phyloP scores from a whole-genome alignment of 2,888 invertebrate genomes.

The Campopleginae sp. region DNA sequence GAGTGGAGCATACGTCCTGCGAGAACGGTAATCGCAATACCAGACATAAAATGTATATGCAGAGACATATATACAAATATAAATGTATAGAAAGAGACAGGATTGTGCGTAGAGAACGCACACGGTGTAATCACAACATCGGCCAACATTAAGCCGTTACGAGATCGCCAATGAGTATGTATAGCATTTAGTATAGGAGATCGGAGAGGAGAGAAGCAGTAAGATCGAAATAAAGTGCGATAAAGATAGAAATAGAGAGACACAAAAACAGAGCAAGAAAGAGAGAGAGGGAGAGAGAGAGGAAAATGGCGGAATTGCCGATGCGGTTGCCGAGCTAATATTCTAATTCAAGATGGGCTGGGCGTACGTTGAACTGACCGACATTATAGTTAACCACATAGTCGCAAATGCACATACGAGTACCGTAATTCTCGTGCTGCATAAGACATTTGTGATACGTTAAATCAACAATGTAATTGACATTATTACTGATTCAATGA shows the following conservation, averaged over 20 bases:
- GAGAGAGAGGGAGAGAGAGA: conserved; percentile 57
- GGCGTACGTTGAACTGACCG: conserved; percentile 79
- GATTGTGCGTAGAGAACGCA: conserved; percentile 39
- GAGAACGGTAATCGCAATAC: conserved; percentile 53
- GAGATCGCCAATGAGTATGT: conserved; percentile 54
- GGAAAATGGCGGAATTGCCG: conserved; percentile 65
- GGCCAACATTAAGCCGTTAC: conserved; percentile 75
- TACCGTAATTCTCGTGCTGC: conserved; percentile 64
- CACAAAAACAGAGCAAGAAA: conserved; percentile 30
- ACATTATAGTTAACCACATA: conserved; percentile 55
- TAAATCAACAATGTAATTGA: conserved; percentile 56
- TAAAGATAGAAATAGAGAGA: conserved; percentile 44
- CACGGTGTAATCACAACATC: conserved; percentile 72
- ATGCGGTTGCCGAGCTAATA: conserved; percentile 78
- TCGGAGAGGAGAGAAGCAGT: conserved; percentile 46
- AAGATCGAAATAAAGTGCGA: conserved; percentile 35
- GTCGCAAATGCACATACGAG: conserved; percentile 49
- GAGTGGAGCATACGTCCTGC: conserved; percentile 34
- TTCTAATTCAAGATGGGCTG: conserved; percentile 79
- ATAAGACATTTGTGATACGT: conserved; percentile 59
- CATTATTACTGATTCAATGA: conserved; percentile 18
- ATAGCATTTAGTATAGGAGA: conserved; percentile 42
- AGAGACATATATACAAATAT: neutral
- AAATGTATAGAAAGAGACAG: conserved; percentile 15
- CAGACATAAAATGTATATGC: conserved; percentile 28